These are phyloP conservation scores for Gobio gobio DNA, from an alignment of 2,113 vertebrate species.

Conservation along the genomic window DNA sequence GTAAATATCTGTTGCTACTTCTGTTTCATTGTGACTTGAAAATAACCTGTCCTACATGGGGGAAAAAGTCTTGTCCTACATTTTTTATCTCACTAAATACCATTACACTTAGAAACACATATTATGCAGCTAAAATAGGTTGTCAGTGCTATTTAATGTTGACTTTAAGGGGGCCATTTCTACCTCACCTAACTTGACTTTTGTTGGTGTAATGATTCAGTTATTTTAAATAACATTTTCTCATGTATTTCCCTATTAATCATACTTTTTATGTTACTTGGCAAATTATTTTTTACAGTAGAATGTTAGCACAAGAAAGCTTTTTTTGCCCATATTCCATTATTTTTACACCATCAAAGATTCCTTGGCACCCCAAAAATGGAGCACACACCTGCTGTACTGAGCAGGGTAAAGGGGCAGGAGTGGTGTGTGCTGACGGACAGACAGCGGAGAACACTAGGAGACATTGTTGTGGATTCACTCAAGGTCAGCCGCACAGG, in stretches of 20 bases:
- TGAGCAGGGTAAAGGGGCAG: slow-evolving; percentile 34
- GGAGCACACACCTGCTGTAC: slow-evolving; percentile 72
- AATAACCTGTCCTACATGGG: not conserved
- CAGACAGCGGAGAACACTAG: slow-evolving; percentile 76
- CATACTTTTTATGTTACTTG: not conserved
- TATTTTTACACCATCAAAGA: slow-evolving; percentile 30
- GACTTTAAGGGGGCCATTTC: not conserved
- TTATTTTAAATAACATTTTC: not conserved
- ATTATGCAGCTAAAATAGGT: not conserved
- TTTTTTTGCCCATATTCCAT: not conserved
- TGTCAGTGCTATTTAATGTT: not conserved
- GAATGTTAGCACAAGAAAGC: not conserved
- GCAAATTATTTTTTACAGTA: not conserved
- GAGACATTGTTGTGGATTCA: slow-evolving; percentile 79
- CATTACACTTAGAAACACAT: not conserved
- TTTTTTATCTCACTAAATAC: not conserved
- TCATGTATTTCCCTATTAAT: not conserved
- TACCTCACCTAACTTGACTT: not conserved
- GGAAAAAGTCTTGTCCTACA: not conserved
- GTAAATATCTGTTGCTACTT: not conserved
- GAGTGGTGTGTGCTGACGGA: slow-evolving; percentile 71
- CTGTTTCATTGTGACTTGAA: not conserved
- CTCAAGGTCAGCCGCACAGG: slow-evolving; percentile 75
- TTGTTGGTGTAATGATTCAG: not conserved
- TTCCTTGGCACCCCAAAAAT: slow-evolving; percentile 42